These are phyloP conservation scores for Onychomys arenicola DNA, from an alignment of 2,797 vertebrate species.

Conservation along the genomic window DNA sequence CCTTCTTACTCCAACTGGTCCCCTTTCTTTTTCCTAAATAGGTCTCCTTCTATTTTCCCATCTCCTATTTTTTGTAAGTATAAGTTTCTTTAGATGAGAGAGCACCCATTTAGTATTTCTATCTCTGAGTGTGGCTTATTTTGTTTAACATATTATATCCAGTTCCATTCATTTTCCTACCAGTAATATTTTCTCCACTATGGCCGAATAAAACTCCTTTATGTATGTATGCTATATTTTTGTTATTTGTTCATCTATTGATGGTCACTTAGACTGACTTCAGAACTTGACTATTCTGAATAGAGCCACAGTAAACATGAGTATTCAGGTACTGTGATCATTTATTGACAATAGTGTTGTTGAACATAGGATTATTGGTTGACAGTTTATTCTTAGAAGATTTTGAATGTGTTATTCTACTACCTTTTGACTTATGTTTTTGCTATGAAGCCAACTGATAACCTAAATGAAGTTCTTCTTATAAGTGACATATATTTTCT, in stretches of 20 bases:
- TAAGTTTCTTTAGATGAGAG: neutral
- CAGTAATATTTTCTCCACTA: neutral
- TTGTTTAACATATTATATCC: neutral
- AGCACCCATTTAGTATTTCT: neutral
- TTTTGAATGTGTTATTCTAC: neutral
- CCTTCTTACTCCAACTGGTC: neutral
- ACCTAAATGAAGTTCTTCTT: neutral
- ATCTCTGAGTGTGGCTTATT: neutral
- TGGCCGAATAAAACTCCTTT: neutral
- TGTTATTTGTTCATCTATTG: neutral
- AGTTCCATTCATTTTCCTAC: neutral
- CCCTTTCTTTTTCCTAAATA: neutral
- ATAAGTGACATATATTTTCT: neutral
- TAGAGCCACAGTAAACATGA: neutral
- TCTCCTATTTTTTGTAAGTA: neutral
- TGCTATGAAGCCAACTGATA: neutral
- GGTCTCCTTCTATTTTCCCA: neutral
- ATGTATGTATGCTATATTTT: neutral
- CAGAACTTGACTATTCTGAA: neutral
- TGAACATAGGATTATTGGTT: neutral
- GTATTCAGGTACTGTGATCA: neutral
- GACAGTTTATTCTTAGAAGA: neutral
- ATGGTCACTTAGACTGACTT: neutral
- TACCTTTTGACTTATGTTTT: neutral
- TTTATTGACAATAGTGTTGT: neutral